Evolutionary conservation across 2,888 invertebrate species (phyloP), one percentile per base, ranked within the genome.

Genomic region (Philaethria dido): DNA sequence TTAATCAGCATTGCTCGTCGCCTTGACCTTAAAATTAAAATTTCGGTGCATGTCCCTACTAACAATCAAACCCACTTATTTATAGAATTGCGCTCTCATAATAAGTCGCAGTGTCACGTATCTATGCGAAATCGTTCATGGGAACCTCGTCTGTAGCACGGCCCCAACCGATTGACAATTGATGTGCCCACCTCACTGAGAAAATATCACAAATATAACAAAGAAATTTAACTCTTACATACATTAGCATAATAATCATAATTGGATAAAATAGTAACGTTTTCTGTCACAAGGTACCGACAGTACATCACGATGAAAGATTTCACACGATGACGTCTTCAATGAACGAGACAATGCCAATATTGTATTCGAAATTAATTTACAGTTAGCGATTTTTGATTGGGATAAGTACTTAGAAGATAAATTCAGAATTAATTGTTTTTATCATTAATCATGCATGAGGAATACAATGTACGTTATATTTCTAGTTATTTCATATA

Each of bases 231-330:
- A 18, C 54, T 52, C 52, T 47, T 69, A 63, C 42, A 0, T 2
- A 0, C 80, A 25, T 11, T 0, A 0, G 0, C 0, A 62, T 61
- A 47, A 44, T 13, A 42, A 16, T 18, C 33, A 66, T 22, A 50
- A 25, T 69, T 25, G 20, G 18, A 54, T 63, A 44, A 11, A 48
- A 1, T 11, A 18, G 16, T 25, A 6, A 54, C 14, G 6, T 2
- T 52, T 4, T 5, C 18, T 25, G 18, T 36, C 18, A 54, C 22
- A 36, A 11, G 25, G 62, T 6, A 54, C 39, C 18, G 45, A 39
- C 44, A 81, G 81, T 81, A 81, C 81, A 79, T 85, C 88, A 86
- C 86, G 87, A 85, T 84, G 79, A 79, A 77, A 77, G 76, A 80
- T 70, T 89, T 89, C 89, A 87, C 89, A 89, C 89, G 89, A 82